phyloP scores from a whole-genome alignment of 2,888 invertebrate species.

The Eupithecia pulchellata region DNA sequence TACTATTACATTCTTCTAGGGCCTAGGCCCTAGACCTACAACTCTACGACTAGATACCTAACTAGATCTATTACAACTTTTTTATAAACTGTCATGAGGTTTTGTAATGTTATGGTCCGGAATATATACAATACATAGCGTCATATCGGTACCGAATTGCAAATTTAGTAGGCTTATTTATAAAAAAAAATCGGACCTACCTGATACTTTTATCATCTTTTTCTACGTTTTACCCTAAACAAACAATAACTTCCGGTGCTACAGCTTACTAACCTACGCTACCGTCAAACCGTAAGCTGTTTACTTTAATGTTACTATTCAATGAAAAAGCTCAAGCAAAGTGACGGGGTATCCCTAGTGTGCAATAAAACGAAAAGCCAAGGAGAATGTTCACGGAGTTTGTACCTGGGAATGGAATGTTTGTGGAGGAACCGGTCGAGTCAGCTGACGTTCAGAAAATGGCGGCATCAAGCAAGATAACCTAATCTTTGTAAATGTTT shows the following conservation, averaged over 20 bases:
- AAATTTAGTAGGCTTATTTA: not conserved
- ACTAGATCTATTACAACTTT: not conserved
- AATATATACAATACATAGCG: not conserved
- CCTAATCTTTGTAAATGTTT: constrained; percentile 46
- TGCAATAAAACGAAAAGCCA: constrained; percentile 58
- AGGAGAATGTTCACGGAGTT: constrained; percentile 62
- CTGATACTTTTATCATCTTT: too few species aligned
- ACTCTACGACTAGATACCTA: not conserved
- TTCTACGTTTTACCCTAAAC: not conserved
- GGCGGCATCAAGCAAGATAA: constrained; percentile 53
- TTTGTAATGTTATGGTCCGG: not conserved
- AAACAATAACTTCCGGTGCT: not conserved
- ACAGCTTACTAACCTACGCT: not conserved
- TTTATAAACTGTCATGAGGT: not conserved
- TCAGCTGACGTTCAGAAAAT: constrained; percentile 75
- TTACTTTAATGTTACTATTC: not conserved
- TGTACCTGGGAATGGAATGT: constrained; percentile 74
- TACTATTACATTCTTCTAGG: not conserved
- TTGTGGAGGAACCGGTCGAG: constrained; percentile 71
- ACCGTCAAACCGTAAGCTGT: not conserved
- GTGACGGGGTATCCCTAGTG: constrained; percentile 17
- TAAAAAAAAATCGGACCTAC: too few species aligned
- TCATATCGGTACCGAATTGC: too few species aligned
- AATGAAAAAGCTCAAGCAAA: constrained; percentile 12
- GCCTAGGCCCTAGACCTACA: not conserved